Evolutionary conservation across 2,113 vertebrate genomes (phyloP).

Genomic region (Cairina moschata): DNA sequence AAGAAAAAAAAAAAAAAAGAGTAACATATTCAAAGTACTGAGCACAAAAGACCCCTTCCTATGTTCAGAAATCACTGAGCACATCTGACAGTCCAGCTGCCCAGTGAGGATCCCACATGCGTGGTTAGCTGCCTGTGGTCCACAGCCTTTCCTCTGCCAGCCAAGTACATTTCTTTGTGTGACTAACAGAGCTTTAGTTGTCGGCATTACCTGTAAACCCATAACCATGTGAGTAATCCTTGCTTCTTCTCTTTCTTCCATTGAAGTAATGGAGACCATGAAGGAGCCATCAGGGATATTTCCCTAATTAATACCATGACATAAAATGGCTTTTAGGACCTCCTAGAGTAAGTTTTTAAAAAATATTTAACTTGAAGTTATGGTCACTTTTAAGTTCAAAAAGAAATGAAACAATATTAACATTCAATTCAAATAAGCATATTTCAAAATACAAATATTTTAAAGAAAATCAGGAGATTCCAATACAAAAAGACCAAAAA

Average conservation of each 20-base stretch:
- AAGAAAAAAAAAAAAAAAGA: background rate
- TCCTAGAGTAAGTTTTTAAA: background rate
- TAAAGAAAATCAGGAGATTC: background rate
- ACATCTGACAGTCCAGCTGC: background rate
- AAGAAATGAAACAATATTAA: background rate
- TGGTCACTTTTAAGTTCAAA: background rate
- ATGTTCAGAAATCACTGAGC: background rate
- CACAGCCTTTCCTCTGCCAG: background rate
- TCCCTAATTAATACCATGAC: background rate
- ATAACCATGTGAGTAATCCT: background rate
- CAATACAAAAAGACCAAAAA: slow-evolving; percentile 38
- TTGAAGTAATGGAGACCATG: background rate
- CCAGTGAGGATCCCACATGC: background rate
- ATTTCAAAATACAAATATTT: background rate
- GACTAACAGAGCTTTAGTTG: background rate
- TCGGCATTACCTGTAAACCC: background rate
- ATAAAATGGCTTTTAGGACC: slow-evolving; percentile 3
- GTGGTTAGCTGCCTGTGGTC: background rate
- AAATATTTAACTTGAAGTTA: background rate
- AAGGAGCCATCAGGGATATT: background rate
- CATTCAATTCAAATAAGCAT: background rate
- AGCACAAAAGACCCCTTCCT: background rate
- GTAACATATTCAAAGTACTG: background rate
- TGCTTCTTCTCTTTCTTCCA: background rate
- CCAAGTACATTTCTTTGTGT: background rate